Base-by-base conservation (phyloP, 2,888 invertebrate species). In the Stenodema calcarata region DNA sequence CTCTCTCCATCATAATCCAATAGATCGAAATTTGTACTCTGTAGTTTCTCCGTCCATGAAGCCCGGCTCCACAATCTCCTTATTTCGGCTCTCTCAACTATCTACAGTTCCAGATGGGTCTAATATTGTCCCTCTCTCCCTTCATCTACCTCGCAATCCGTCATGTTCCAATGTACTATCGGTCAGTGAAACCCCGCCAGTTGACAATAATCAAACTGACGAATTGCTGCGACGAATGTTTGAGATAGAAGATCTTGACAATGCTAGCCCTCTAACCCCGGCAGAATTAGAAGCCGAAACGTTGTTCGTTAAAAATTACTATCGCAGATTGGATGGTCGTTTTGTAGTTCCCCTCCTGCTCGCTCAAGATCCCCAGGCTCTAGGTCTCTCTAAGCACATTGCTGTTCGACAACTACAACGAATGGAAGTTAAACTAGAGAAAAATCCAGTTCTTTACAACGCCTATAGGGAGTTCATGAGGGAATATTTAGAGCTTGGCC, bases 401-500 rank as follows among this genome's bases (percentile, higher is more conserved):
- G 78, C 78, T 27, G 18, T 44, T 11, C 9, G 44, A 42, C 42
- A 18, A 42, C 23, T 78, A 2, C n/a, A 16, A 9, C 23, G n/a
- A 9, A 6, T 82, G 35, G 87, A 83, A 27, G 73, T 9, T 18
- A 7, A 41, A 3, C 16, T 87, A 1, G n/a, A 18, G 44, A 79
- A 69, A 7, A 47, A 87, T 35, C 28, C 80, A 23, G 44, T 35
- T 14, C 12, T 83, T 16, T 23, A 27, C 1, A 0, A 11, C 0
- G n/a, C 69, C 9, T 88, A 87, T 30, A 14, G 12, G 14, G 16
- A 80, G 14, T 88, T 80, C 47, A 84, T 88, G 85, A 28, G 7
- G 6, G 88, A 88, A 54, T 88, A 88, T 62, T 23, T 75, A 9
- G 44, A 41, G n/a, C 41, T 87, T 9, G 87, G 88, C 50, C 84